Percentiles rank a stretch among this genome's conserved stretches.
Conservation (phyloP, 2,797 vertebrate genomes). For the Cetoscarus ocellatus region DNA sequence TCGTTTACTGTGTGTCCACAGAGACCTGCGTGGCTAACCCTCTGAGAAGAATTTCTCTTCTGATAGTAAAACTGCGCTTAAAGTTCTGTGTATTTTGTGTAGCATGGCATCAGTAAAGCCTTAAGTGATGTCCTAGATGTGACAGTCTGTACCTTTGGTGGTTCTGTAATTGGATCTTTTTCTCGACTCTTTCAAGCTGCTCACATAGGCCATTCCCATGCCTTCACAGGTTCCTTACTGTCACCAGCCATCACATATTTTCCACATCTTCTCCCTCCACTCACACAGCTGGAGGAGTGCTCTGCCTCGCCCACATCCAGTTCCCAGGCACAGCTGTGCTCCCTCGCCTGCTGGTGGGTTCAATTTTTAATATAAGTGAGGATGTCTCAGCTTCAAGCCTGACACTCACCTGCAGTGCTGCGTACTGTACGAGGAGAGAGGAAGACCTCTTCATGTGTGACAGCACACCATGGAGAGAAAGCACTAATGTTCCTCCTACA, state of each 20-base stretch:
- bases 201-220: constrained; percentile 16
- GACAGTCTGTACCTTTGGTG: constrained; percentile 35
- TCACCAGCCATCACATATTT: constrained; percentile 12
- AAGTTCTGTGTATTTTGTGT: constrained; percentile 20
- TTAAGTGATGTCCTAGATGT: constrained; percentile 10
- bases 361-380: constrained; percentile 74
- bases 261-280: constrained; percentile 19
- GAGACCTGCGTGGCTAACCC: constrained; percentile 25
- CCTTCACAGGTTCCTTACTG: background rate
- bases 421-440: constrained; percentile 18
- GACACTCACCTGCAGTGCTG: constrained; percentile 69
- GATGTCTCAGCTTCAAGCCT: constrained; percentile 50
- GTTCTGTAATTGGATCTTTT: constrained; percentile 56
- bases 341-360: constrained; percentile 49
- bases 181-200: constrained; percentile 14
- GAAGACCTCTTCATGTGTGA: constrained; percentile 52
- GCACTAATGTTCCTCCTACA: constrained; percentile 46
- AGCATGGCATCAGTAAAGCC: constrained; percentile 6
- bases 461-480: constrained; percentile 55
- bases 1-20: constrained; percentile 45
- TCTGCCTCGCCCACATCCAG: constrained; percentile 27
- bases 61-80: constrained; percentile 4
- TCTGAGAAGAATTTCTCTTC: constrained; percentile 16
- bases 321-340: constrained; percentile 46
- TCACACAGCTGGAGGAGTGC: constrained; percentile 49